phyloP scores from a whole-genome alignment of 1,140 invertebrate genomes.

The Ditylenchus dipsaci region DNA sequence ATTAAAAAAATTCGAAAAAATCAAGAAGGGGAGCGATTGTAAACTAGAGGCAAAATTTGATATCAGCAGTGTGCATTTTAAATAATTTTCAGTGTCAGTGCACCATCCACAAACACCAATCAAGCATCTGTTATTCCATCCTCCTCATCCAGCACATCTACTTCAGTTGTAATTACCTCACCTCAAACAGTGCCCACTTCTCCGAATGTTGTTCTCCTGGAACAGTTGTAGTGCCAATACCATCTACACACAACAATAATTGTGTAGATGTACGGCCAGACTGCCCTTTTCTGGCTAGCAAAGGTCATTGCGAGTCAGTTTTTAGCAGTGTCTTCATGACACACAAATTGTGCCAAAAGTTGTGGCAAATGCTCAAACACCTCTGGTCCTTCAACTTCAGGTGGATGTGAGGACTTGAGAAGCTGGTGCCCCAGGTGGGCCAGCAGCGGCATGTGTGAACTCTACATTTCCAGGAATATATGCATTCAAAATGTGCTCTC shows the following conservation, averaged over 20 bases:
- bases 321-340: constrained; percentile 38
- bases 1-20: no score
- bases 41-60: constrained; percentile 1
- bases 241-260: not conserved
- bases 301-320: constrained; percentile 46
- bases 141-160: constrained; percentile 1
- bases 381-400: not conserved
- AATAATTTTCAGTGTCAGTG: constrained; percentile 7
- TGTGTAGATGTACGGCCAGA: constrained; percentile 39
- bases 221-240: no score
- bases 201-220: constrained; percentile 5
- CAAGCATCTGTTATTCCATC: not conserved
- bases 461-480: constrained; percentile 43
- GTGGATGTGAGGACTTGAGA: constrained; percentile 32
- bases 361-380: constrained; percentile 28
- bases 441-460: constrained; percentile 42
- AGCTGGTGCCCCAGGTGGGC: constrained; percentile 52
- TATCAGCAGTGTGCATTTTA: no score
- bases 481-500: constrained; percentile 42
- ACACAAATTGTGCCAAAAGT: constrained; percentile 42
- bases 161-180: not conserved
- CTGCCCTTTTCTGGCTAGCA: constrained; percentile 41
- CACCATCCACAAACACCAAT: not conserved
- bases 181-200: constrained; percentile 18
- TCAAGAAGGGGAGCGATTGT: no score